Percentiles rank a stretch among this genome's conserved stretches.
These are phyloP conservation scores for Takifugu flavidus DNA, from an alignment of 2,113 vertebrate species.

Conservation along the genomic window DNA sequence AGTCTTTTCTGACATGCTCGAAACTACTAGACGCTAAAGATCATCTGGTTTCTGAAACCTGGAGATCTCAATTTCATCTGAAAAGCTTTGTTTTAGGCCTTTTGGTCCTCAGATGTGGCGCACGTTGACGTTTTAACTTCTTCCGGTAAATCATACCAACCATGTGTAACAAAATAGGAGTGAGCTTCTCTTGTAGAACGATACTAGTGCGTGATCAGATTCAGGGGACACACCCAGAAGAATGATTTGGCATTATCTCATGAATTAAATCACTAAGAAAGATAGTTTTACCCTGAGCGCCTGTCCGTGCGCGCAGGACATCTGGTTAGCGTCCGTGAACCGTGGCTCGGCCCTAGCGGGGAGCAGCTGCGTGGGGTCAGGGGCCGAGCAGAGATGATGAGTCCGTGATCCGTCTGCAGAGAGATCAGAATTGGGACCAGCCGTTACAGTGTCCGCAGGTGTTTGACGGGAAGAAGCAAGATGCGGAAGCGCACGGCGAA, in stretches of 20 bases:
- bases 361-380: constrained; percentile 52
- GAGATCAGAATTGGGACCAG: constrained; percentile 39
- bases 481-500: too few relatives aligned
- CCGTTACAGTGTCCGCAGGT: neutral
- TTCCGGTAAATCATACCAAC: neutral
- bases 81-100: neutral
- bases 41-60: too few relatives aligned
- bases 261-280: too few relatives aligned
- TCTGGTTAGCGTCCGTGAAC: constrained; percentile 12
- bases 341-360: neutral
- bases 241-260: too few relatives aligned
- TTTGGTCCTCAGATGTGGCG: too few relatives aligned
- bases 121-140: neutral
- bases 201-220: too few relatives aligned
- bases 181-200: too few relatives aligned
- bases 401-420: constrained; percentile 39
- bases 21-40: too few relatives aligned
- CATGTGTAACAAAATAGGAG: neutral
- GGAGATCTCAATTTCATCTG: neutral
- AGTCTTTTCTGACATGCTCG: too few relatives aligned
- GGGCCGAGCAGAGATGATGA: constrained; percentile 52
- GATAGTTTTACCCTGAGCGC: neutral
- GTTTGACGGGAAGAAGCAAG: neutral
- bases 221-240: too few relatives aligned
- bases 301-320: neutral